Percentiles rank a stretch among this genome's conserved stretches.
phyloP scores from a whole-genome alignment of 2,113 vertebrate genomes.

The Anguilla rostrata region DNA sequence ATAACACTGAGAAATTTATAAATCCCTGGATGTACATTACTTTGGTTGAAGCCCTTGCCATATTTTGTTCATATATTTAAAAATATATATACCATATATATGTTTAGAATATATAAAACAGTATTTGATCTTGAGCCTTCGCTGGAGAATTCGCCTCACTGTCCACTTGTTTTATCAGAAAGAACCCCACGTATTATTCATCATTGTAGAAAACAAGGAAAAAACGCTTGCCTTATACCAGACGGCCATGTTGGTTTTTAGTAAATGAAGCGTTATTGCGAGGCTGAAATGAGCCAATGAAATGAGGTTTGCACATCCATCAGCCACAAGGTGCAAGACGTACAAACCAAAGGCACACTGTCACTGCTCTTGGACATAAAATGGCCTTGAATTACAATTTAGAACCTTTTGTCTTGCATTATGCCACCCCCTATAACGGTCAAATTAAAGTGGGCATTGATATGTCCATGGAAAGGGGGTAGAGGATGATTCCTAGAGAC shows the following conservation, averaged over 20 bases:
- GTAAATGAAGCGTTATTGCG: neutral
- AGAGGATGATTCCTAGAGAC: neutral
- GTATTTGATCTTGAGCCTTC: conserved; percentile 12
- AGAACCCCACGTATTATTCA: neutral
- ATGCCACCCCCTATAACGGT: too few relatives aligned
- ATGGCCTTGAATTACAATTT: neutral
- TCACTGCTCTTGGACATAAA: neutral
- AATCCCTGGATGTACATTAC: conserved; percentile 58
- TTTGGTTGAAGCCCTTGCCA: conserved; percentile 46
- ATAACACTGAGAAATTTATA: conserved; percentile 68
- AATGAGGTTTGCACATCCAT: neutral
- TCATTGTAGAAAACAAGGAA: neutral
- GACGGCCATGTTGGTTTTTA: conserved; percentile 10
- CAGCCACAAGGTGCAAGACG: neutral
- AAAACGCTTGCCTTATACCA: conserved; percentile 35
- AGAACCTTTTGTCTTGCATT: neutral
- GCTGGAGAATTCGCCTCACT: conserved; percentile 7
- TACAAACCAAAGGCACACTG: neutral
- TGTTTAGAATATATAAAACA: neutral
- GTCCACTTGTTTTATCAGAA: neutral
- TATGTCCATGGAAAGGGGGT: neutral
- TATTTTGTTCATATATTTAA: conserved; percentile 43
- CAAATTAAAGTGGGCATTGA: neutral
- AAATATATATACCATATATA: neutral
- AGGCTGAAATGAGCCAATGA: neutral